Base-by-base conservation (phyloP, 2,888 invertebrate genomes). In the Choreutis nemorana region DNA sequence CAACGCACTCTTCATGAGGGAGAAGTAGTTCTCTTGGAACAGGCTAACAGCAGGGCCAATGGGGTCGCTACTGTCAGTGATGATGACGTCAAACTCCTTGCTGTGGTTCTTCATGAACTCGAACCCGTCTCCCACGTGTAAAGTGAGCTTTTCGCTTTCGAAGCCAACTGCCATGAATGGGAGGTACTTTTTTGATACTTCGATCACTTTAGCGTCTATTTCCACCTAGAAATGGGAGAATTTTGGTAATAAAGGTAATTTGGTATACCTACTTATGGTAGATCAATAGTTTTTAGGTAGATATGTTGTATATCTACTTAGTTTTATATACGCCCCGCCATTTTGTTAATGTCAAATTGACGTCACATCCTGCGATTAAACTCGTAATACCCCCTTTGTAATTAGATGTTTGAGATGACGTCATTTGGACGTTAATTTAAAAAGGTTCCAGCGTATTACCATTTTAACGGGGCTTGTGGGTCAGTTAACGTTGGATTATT, bases 21-120 rank as follows among this genome's bases (percentile, higher is more conserved):
- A 80, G 57, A 92, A 97, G 54, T 95, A 97, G 32, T 87, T 84
- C 50, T 90, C 87, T 56, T 90, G 84, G 57, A 92, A 94, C 1
- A 87, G 55, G 39, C 73, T 83, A 6, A 82, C 81, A 1, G 87
- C 87, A 0, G 87, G 87, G 0, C 97, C 98, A 14, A 97, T 83
- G 1, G 98, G 98, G 78, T 99, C 99, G 22, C 97, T 96, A 39
- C 97, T 97, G 62, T 99, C 99, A 0, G 98, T 99, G 31, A 99
- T 97, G 40, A 99, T 96, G 23, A 99, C 93, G 71, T 99, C 99
- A 62, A 94, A 99, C 64, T 91, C 87, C 22, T 85, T 82, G 32
- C 82, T 81, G 55, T 96, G 90, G 29, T 89, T 83, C 50, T 90
- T 89, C 86, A 99, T 90, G 63, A 92, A 99, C 45, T 95, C 90